Evolutionary conservation across 2,797 vertebrate species (phyloP), one percentile per base, ranked within the genome.

Genomic region (Platalea minor): DNA sequence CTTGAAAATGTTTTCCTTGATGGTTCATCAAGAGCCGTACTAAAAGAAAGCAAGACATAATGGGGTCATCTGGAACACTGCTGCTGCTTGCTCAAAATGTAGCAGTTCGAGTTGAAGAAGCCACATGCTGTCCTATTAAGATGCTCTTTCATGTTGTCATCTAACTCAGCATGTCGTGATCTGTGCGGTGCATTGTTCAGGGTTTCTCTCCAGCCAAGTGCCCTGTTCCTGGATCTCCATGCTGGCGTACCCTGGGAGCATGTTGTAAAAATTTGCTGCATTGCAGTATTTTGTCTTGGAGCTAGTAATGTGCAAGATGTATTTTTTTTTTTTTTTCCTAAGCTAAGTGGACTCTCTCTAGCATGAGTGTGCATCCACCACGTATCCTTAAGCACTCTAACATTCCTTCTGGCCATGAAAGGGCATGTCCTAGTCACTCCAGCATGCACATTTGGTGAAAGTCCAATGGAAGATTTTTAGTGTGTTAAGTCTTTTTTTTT

Each of bases 281-380:
- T 67, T 96, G 97, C 98, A 94, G 97, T 89, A 31, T 91, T 93
- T 91, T 88, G 89, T 93, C 85, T 92, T 73, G 72, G 91, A 64
- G 93, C 93, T 78, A 37, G 29, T 37, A 46, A 39, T 23, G 69
- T 74, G 90, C 84, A 82, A 93, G 91, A 17, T 19, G 19, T n/a
- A 1, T 93, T 87, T 94, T 91, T 50, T 92, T 91, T 50, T 92
- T 39, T 39, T 39, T 35, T 35, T 37, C 37, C 37, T 74, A 29
- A 88, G 69, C 77, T 51, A 43, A 72, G 79, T 95, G 85, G 86
- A 63, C 46, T 75, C 72, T 60, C 10, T 39, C 15, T 81, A 46
- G 28, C 11, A 7, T 83, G 68, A 75, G 53, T 8, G 15, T 56
- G 20, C 67, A 37, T 75, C 51, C 15, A 13, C 78, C 3, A 3